Base-by-base conservation (phyloP, 92 coral and sea anemone species). In the Porites divaricata region DNA sequence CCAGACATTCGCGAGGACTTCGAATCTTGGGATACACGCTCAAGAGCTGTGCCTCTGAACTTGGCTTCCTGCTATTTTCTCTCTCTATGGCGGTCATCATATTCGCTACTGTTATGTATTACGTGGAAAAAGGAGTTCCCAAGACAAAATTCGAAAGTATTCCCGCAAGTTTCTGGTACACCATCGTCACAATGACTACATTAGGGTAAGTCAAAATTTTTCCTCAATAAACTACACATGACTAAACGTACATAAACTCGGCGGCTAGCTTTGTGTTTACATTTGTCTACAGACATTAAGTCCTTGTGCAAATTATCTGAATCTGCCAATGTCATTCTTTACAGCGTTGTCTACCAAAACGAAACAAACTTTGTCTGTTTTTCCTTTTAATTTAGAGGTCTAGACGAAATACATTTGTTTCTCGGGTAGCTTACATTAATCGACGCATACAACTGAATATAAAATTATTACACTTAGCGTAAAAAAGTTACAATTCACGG, bases 111-210 rank as follows among this genome's bases (percentile, higher is more conserved):
- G 98, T 97, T 53, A 93, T 97, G 96, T 97, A 97, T 88, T 97
- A 97, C 76, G 99, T 97, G 53, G 99, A 97, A 69, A 97, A 97
- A 76, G 87, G 80, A 67, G 99, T 72, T 49, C 72, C 63, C 9
- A 76, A 84, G 59, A 97, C 99, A 9, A 94, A 97, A 35, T 97
- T 97, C 83, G 90, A 93, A 8, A 97, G 99, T 72, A 97, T 97
- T 49, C 99, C 99, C 6, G 99, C 99, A 1, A 95, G 98, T 23
- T 97, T 97, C 77, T 97, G 99, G 99, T 97, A 97, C 77, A 97
- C 99, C 14, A 97, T 97, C 57, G 99, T 97, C 48, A 97, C 99
- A 72, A 97, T 97, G 99, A 97, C 99, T 4, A 97, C 99, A 28
- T 77, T 97, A 59, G 99, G 99, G 99, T 97, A 78, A 92, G 99